These are phyloP conservation scores for Melieria omissa DNA, from an alignment of 2,888 invertebrate species.

Conservation along the genomic window DNA sequence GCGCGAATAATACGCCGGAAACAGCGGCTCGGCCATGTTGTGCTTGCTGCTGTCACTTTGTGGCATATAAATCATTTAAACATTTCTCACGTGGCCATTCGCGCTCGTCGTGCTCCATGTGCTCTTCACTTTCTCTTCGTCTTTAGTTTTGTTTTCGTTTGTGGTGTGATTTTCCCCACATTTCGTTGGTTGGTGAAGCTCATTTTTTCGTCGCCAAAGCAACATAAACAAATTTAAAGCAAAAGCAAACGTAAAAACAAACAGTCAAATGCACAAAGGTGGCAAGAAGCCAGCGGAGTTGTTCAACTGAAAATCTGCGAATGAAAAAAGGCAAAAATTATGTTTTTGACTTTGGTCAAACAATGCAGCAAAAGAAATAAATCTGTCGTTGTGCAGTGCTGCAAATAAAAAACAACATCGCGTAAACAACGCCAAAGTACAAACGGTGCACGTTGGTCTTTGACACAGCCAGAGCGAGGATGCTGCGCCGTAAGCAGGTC, in stretches of 20 bases:
- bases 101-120: background rate
- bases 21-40: slow-evolving; percentile 7
- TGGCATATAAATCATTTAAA: slow-evolving; percentile 59
- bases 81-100: slow-evolving; percentile 42
- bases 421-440: too few relatives aligned
- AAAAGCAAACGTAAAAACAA: background rate
- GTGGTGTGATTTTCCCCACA: background rate
- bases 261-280: background rate
- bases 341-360: background rate
- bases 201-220: background rate
- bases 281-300: background rate
- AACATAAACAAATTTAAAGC: background rate
- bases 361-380: too few relatives aligned
- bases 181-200: background rate
- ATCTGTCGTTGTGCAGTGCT: too few relatives aligned
- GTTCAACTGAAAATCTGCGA: background rate
- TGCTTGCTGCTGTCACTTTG: slow-evolving; percentile 50
- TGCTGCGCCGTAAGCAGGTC: slow-evolving; percentile 1
- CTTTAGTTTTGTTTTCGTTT: background rate
- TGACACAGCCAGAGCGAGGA: too few relatives aligned
- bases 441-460: too few relatives aligned
- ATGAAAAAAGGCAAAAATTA: background rate
- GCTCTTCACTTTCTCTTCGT: background rate
- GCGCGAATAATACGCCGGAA: background rate
- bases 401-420: too few relatives aligned